Percentiles rank a stretch among this genome's conserved stretches.
Evolutionary conservation across 1,140 invertebrate species (phyloP).

Genomic region (Drosophila eugracilis): DNA sequence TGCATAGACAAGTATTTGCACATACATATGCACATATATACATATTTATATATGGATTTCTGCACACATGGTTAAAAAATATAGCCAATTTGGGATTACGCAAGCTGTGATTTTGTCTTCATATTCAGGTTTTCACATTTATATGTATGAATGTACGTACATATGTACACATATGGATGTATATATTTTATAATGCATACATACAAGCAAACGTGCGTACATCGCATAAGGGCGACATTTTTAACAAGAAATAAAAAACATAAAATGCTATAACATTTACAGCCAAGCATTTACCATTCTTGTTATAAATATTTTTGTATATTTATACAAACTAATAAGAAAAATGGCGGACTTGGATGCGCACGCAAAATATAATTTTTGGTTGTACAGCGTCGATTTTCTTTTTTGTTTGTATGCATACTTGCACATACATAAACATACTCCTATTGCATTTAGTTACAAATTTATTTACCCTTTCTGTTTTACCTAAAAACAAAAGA

Average conservation of each 20-base stretch:
- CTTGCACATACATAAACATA: constrained; percentile 16
- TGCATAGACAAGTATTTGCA: constrained; percentile 19
- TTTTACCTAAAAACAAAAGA: constrained; percentile 47
- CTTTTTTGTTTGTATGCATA: constrained; percentile 50
- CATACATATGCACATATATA: constrained; percentile 16
- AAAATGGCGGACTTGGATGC: constrained; percentile 78
- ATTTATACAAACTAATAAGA: constrained; percentile 62
- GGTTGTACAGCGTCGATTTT: constrained; percentile 51
- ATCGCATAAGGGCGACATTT: constrained; percentile 5
- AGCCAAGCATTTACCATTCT: constrained; percentile 6
- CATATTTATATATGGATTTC: constrained; percentile 17
- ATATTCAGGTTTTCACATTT: constrained; percentile 45
- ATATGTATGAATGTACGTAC: constrained; percentile 3
- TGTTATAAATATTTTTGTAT: constrained; percentile 27
- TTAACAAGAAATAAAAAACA: not conserved
- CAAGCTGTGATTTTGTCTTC: constrained; percentile 52
- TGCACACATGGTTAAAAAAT: constrained; percentile 29
- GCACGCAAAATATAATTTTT: constrained; percentile 78
- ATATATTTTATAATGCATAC: not conserved
- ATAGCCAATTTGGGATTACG: constrained; percentile 66
- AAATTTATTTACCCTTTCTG: no score
- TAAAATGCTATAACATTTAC: constrained; percentile 10
- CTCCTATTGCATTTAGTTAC: constrained; percentile 32
- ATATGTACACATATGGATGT: constrained; percentile 8
- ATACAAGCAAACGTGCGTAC: constrained; percentile 12